Evolutionary conservation across 2,888 invertebrate genomes (phyloP), one percentile per base, ranked within the genome.

Genomic region (Malthinus flaveolus): DNA sequence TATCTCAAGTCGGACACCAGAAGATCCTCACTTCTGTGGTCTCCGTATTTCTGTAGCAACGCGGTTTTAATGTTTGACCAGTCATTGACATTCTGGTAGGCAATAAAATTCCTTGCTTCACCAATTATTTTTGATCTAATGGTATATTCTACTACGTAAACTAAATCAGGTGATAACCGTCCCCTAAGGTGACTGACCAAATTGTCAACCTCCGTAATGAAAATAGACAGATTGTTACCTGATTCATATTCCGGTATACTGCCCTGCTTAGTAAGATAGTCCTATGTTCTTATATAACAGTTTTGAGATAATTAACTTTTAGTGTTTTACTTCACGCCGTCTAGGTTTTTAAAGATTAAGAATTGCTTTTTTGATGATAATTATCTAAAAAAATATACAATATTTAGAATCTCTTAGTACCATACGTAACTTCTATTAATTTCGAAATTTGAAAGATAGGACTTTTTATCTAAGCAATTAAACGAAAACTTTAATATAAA

Each of bases 31-130:
- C 49, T 56, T 11, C 50, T 10, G 36, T 45, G 56, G 31, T 56
- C 56, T 11, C 56, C 56, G 49, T 56, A 49, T 34, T 34, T 56
- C 13, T 56, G 39, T 15, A 49, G n/a, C 8, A 56, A 44, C 1
- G 49, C 36, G 6, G 11, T 15, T 12, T 33, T 32, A 32, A 52
- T 52, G 5, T 35, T 11, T 11, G 1, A 3, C 51, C 51, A 54
- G 15, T 47, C 36, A 1, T 10, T 51, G 1, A 32, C 42, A 32
- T 48, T 39, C 13, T 49, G 55, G 8, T 33, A 49, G 1, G 55
- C 33, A 10, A 55, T 49, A 11, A 49, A 55, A 7, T 55, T 44
- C 33, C 49, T 31, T 1, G 49, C 56, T 37, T 51, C 51, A 5
- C 32, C 37, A 11, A 9, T 45, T 10, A 56, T 35, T 51, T 56